Base-by-base conservation (phyloP, 2,797 vertebrate genomes). In the Mionectes olivaceus region DNA sequence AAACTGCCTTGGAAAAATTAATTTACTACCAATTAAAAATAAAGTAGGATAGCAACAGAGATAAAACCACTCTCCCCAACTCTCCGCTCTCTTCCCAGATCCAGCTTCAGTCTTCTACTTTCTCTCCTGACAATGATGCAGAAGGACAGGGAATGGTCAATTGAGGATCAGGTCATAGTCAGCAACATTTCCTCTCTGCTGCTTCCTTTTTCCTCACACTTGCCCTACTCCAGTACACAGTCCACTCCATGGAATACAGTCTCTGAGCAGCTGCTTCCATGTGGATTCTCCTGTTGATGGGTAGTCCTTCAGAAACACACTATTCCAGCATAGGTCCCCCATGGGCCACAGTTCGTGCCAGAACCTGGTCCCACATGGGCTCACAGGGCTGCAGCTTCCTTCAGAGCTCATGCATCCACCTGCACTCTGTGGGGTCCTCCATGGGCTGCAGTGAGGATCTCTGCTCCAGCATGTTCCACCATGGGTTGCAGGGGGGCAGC, bases 361-460 rank as follows among this genome's bases (percentile, higher is more conserved):
- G 24, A 52, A 33, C 35, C 10, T 32, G 23, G 6, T 76, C 17
- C 24, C 19, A 11, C 0, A 0, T 8, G 21, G 30, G 30, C 3
- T 61, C 5, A 46, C 11, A 1, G 5, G 14, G 11, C n/a, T 77
- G 56, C 55, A 43, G 39, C 28, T 55, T 78, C 25, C 24, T 55
- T 37, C 43, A 10, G 21, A 30, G n/a, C 7, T 33, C 16, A 21
- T 33, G 25, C 30, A 32, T 32, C 21, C 43, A 23, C 6, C 59
- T 43, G 27, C 32, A 28, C 23, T 4, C 3, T 9, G 16, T 14
- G 19, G 13, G 14, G 24, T 23, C 6, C 15, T 60, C 32, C 28
- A 16, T 2, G 7, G 13, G 56, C 43, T 65, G 6, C 32, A 1
- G 11, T 2, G 3, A 12, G 27, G 43, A 0, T 13, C 4, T 5